Base-by-base conservation (phyloP, 2,888 invertebrate species). In the Melanchra persicariae region DNA sequence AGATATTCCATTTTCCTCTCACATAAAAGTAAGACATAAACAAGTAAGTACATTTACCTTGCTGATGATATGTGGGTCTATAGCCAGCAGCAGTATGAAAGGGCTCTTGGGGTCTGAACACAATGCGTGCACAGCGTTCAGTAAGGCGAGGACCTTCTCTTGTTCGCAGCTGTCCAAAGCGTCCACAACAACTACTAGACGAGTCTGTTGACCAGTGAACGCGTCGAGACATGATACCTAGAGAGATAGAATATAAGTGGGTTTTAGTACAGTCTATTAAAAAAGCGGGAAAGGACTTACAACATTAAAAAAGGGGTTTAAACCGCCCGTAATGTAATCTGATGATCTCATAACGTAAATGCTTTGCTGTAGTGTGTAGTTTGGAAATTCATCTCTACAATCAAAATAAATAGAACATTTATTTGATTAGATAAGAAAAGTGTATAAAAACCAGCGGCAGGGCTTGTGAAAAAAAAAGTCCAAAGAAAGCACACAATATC, bases 121-220 rank as follows among this genome's bases (percentile, higher is more conserved):
- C 62, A 99, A 96, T 62, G 99, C 98, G 93, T 99, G 99, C 64
- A 99, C 98, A 0, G 99, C 98, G 96, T 99, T 99, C 77, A 99
- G 96, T 24, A 99, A 97, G 30, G 98, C 97, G 5, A 99, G 96
- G 34, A 99, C 99, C 91, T 99, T 98, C 90, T 99, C 99, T 88
- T 99, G 99, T 90, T 99, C 99, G 91, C 99, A 99, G 90, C 98
- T 99, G 95, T 99, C 99, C 84, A 99, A 95, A 2, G 99, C 99
- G 93, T 99, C 99, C 37, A 99, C 98, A 19, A 99, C 98, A 8
- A 99, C 98, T 0, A 99, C 99, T 67, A 99, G 95, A 51, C 99
- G 97, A 60, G 99, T 99, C 92, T 99, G 99, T 91, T 99, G 99
- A 22, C 97, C 97, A 52, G 98, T 98, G 93, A 99, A 99, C 68